A percentile compares a stretch with the other conserved stretches of the same genome.
phyloP scores from a whole-genome alignment of 2,113 vertebrate genomes.

The Microtus pennsylvanicus region DNA sequence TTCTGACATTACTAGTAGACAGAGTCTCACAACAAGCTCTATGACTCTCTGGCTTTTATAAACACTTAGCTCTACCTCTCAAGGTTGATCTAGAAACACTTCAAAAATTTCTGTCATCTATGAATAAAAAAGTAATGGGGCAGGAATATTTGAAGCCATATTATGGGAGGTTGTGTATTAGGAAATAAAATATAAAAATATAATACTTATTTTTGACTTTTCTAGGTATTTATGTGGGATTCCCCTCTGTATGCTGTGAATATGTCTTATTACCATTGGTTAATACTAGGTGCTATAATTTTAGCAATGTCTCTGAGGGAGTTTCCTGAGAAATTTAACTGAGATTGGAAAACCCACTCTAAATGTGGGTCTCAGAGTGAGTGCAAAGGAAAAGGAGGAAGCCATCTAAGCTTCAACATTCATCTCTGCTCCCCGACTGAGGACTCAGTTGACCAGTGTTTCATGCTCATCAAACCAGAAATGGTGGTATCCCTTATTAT shows the following conservation, averaged over 20 bases:
- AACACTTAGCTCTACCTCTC: neutral
- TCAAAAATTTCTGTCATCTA: neutral
- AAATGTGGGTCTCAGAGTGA: neutral
- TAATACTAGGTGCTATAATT: neutral
- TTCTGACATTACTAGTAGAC: neutral
- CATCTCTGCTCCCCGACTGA: neutral
- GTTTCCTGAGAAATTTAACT: neutral
- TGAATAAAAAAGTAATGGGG: neutral
- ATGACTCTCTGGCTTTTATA: neutral
- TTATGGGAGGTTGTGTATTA: neutral
- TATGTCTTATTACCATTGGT: too few relatives aligned
- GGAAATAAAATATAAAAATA: neutral
- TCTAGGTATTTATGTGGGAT: too few relatives aligned
- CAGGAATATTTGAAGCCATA: neutral
- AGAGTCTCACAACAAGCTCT: neutral
- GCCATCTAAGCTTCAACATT: neutral
- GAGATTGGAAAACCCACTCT: neutral
- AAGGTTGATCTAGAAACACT: neutral
- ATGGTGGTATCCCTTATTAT: neutral
- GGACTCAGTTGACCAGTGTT: neutral
- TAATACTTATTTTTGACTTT: neutral
- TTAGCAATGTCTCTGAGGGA: neutral
- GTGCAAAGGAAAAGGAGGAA: neutral
- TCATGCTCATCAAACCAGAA: neutral
- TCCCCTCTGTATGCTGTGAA: too few relatives aligned